phyloP scores from a whole-genome alignment of 1,140 invertebrate species.

The Plectus sambesii region DNA sequence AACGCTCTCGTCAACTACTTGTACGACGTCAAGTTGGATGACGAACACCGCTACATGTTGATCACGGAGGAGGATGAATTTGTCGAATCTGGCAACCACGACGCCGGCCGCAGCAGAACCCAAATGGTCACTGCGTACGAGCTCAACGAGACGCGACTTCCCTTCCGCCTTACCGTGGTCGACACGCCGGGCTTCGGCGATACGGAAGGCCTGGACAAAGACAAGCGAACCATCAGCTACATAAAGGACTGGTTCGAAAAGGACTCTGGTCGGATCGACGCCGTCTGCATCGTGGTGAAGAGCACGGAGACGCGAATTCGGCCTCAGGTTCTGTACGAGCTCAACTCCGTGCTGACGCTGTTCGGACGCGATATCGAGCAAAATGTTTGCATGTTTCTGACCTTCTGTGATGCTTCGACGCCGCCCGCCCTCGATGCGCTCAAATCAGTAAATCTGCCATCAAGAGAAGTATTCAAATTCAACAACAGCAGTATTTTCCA shows the following conservation, averaged over 20 bases:
- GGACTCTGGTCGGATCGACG: conserved; percentile 22
- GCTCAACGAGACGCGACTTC: neutral
- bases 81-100: neutral
- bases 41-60: neutral
- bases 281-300: conserved; percentile 13
- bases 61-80: conserved; percentile 3
- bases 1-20: conserved; percentile 1
- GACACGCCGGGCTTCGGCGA: too few species aligned
- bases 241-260: conserved; percentile 24
- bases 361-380: conserved; percentile 33
- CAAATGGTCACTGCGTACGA: neutral
- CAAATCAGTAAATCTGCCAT: too few species aligned
- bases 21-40: conserved; percentile 1
- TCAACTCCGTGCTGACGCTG: conserved; percentile 27
- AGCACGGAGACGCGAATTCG: conserved; percentile 1
- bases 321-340: conserved; percentile 23
- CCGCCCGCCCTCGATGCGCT: conserved; percentile 23
- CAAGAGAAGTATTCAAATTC: too few species aligned
- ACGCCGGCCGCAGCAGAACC: neutral
- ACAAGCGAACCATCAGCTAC: conserved; percentile 24
- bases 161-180: neutral
- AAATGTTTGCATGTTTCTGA: conserved; percentile 30
- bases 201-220: conserved; percentile 26
- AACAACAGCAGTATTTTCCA: too few species aligned
- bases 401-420: conserved; percentile 27